Evolutionary conservation across 2,113 vertebrate genomes (phyloP).

Genomic region (Amia ocellicauda): DNA sequence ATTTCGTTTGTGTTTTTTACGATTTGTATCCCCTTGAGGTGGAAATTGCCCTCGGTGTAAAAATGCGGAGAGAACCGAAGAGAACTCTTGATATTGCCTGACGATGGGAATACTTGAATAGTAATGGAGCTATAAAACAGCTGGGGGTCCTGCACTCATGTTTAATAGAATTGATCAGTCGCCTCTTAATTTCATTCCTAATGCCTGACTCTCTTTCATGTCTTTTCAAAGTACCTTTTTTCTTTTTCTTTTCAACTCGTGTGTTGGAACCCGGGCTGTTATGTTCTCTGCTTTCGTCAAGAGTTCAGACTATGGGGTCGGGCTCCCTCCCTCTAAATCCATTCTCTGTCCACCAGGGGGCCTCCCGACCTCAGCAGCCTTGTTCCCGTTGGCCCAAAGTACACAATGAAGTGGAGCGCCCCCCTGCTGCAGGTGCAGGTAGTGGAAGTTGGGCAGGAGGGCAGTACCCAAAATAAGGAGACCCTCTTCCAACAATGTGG

Average conservation of each 20-base stretch:
- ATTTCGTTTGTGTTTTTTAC: slow-evolving; percentile 34
- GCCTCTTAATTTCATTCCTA: slow-evolving; percentile 29
- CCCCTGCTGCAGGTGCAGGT: slow-evolving; percentile 87
- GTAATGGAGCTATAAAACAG: slow-evolving; percentile 47
- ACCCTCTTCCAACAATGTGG: slow-evolving; percentile 66
- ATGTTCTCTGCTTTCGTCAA: neutral
- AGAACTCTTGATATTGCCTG: slow-evolving; percentile 48
- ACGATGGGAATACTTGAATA: slow-evolving; percentile 64
- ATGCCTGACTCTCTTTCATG: slow-evolving; percentile 27
- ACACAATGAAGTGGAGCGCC: slow-evolving; percentile 91
- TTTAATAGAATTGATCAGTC: slow-evolving; percentile 33
- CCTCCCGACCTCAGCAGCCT: slow-evolving; percentile 89
- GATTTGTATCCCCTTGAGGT: slow-evolving; percentile 43
- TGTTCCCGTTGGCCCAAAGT: slow-evolving; percentile 87
- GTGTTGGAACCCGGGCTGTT: slow-evolving; percentile 8
- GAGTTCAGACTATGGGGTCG: neutral
- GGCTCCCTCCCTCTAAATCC: neutral
- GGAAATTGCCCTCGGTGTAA: slow-evolving; percentile 56
- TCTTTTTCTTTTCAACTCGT: slow-evolving; percentile 6
- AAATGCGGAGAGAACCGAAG: slow-evolving; percentile 55
- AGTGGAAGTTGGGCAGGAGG: slow-evolving; percentile 86
- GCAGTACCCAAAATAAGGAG: slow-evolving; percentile 68
- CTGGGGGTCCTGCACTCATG: slow-evolving; percentile 31
- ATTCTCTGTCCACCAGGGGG: slow-evolving; percentile 50
- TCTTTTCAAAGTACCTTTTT: slow-evolving; percentile 20